phyloP scores from a whole-genome alignment of 2,113 vertebrate genomes.

The Actenoides hombroni region DNA sequence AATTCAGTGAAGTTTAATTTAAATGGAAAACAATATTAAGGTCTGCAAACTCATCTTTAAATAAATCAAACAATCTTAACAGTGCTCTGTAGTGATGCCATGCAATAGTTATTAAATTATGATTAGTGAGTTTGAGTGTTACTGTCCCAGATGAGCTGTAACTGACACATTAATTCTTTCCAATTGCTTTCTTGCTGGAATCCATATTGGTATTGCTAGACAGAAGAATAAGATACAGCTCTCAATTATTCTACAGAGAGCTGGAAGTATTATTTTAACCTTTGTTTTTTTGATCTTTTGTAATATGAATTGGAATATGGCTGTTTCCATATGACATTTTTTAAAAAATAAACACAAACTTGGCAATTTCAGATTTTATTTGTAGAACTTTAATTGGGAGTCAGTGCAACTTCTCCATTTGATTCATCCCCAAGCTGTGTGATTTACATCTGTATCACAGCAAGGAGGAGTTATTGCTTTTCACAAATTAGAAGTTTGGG shows the following conservation, averaged over 20 bases:
- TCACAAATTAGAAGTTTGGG: not conserved
- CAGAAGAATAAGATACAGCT: not conserved
- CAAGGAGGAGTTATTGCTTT: not conserved
- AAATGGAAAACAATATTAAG: not conserved
- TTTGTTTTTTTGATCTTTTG: not conserved
- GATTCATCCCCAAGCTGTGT: not conserved
- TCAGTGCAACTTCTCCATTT: slow-evolving; percentile 9
- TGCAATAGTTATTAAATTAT: not conserved
- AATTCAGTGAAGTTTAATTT: not conserved
- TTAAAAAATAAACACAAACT: slow-evolving; percentile 11
- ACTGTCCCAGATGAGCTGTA: not conserved
- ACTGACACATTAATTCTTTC: not conserved
- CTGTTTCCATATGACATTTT: not conserved
- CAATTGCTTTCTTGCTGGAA: not conserved
- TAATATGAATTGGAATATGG: not conserved
- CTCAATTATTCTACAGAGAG: not conserved
- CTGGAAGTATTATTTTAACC: not conserved
- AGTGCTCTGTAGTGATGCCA: not conserved
- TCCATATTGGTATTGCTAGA: not conserved
- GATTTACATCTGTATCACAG: slow-evolving; percentile 8
- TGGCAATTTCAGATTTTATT: not conserved
- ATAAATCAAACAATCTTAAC: not conserved
- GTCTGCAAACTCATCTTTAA: not conserved
- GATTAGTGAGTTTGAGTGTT: not conserved
- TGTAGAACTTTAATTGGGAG: not conserved